Conservation (phyloP, 2,113 vertebrate species). For the Alces alces region DNA sequence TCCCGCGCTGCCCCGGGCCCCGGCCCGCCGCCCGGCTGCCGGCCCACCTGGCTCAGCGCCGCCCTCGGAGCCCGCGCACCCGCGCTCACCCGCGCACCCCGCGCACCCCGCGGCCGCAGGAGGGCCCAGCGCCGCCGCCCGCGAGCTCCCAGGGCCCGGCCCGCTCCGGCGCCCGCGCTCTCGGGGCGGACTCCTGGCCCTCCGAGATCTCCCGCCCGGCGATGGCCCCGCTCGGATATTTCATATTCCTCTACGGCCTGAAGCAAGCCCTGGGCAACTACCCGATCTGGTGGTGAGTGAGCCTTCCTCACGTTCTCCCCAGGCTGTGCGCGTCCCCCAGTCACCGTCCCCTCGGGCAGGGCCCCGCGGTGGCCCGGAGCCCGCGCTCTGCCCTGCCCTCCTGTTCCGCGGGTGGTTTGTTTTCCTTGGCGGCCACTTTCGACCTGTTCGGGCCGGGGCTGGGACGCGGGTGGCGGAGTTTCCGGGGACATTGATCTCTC, state of each 20-base stretch:
- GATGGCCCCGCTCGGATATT: conserved; percentile 67
- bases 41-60: conserved; percentile 70
- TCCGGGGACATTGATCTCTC: conserved; percentile 15
- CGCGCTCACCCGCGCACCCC: conserved; percentile 38
- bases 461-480: conserved; percentile 40
- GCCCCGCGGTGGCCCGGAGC: background rate
- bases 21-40: conserved; percentile 63
- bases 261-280: conserved; percentile 68
- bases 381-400: background rate
- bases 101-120: conserved; percentile 51
- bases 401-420: background rate
- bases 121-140: conserved; percentile 39
- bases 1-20: conserved; percentile 64
- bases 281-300: conserved; percentile 75
- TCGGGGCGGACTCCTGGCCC: conserved; percentile 37
- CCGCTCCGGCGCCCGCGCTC: conserved; percentile 45
- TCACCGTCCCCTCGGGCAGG: background rate
- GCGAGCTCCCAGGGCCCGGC: conserved; percentile 48
- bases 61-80: conserved; percentile 60
- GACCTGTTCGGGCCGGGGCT: conserved; percentile 28
- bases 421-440: conserved; percentile 32
- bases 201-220: background rate
- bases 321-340: background rate
- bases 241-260: conserved; percentile 68
- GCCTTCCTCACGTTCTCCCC: background rate